phyloP scores from a whole-genome alignment of 2,888 invertebrate species.

The Drosophila neotestacea region DNA sequence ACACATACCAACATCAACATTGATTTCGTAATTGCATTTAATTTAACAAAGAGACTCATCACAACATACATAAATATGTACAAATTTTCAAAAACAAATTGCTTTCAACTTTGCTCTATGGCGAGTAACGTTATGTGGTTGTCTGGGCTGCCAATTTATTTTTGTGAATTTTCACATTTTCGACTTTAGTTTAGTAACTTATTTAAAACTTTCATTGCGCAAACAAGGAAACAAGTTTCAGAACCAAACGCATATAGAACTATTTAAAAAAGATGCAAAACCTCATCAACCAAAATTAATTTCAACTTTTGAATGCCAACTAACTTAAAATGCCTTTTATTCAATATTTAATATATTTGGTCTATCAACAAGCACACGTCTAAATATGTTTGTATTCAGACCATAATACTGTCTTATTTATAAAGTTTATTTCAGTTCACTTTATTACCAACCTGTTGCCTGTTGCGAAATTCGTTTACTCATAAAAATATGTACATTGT shows the following conservation, averaged over 20 bases:
- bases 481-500: neutral
- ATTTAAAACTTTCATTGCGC: neutral
- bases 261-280: neutral
- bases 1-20: neutral
- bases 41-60: neutral
- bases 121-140: neutral
- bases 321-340: neutral
- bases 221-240: neutral
- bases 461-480: neutral
- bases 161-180: neutral
- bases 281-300: neutral
- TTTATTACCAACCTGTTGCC: neutral
- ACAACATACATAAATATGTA: neutral
- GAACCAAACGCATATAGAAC: neutral
- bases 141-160: neutral
- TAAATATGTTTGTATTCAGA: no score
- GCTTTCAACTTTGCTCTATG: neutral
- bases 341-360: neutral
- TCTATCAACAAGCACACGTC: neutral
- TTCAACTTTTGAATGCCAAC: neutral
- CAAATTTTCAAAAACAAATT: neutral
- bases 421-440: no score
- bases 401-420: neutral
- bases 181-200: neutral
- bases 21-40: constrained; percentile 12